Base-by-base conservation (phyloP, 2,888 invertebrate genomes). In the Callimorpha dominula region DNA sequence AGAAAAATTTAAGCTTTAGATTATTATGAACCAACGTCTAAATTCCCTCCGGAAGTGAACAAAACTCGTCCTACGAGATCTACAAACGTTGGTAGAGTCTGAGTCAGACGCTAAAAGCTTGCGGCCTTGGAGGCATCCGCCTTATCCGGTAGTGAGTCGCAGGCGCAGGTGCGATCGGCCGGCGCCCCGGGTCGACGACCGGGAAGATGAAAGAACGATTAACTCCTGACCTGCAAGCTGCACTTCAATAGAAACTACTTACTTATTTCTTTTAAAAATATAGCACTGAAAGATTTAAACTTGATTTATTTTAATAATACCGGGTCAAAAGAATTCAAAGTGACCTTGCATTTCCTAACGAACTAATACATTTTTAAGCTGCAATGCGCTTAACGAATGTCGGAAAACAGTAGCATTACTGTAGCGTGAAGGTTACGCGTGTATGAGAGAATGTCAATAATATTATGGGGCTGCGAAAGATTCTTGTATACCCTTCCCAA, bases 61-160 rank as follows among this genome's bases (percentile, higher is more conserved):
- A 57, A 73, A 79, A 81, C 76, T 78, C 20, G 84, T 79, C 77
- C 71, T 74, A 72, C 57, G 49, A 72, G 71, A 57, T 68, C 62
- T 71, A 71, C 68, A 77, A 77, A 72, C 80, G 81, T 71, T 78
- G 71, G 64, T 57, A 60, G 76, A 82, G 74, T 81, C 76, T 88
- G 86, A 88, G 82, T 85, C 86, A 85, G 84, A 85, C 80, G 83
- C 81, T 82, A 84, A 89, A 89, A 87, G 84, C 88, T 88, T 75
- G 84, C 83, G 91, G 85, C 92, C 92, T 92, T 92, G 92, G 83
- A 86, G 85, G 88, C 88, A 88, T 91, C 92, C 90, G 92, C 85
- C 87, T 87, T 83, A 86, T 85, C 81, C 84, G 83, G 75, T 80
- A 81, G 75, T 81, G 75, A 78, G 86, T 87, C 88, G 87, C 88